phyloP scores from a whole-genome alignment of 2,888 invertebrate genomes.

The Ectemnius lituratus region DNA sequence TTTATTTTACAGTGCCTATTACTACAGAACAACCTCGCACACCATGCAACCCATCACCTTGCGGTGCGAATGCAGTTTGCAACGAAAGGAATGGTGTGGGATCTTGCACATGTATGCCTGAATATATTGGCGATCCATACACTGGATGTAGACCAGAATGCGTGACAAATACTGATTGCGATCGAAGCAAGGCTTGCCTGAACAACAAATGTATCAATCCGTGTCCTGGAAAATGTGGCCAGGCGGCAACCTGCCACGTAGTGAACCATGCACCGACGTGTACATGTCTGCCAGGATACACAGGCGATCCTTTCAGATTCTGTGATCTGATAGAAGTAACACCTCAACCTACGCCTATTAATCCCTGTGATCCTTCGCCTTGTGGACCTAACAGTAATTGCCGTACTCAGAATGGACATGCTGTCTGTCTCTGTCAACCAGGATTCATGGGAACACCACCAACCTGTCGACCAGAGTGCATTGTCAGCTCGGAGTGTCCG shows the following conservation, averaged over 20 bases:
- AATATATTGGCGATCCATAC: conserved; percentile 93
- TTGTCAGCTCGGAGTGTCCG: conserved; percentile 90
- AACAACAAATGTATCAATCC: conserved; percentile 92
- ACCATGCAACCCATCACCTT: conserved; percentile 92
- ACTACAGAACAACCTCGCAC: conserved; percentile 82
- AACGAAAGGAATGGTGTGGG: conserved; percentile 90
- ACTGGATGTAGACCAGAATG: conserved; percentile 92
- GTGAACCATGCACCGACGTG: conserved; percentile 91
- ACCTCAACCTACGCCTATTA: conserved; percentile 63
- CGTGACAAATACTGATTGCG: conserved; percentile 90
- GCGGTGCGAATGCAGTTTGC: conserved; percentile 91
- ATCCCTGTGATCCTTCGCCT: conserved; percentile 90
- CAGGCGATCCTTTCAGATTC: conserved; percentile 85
- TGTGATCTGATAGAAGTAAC: conserved; percentile 74
- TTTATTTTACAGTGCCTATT: conserved; percentile 77
- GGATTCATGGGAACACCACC: conserved; percentile 89
- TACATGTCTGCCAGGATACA: conserved; percentile 87
- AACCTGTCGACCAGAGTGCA: conserved; percentile 89
- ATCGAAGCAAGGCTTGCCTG: conserved; percentile 87
- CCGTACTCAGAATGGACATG: conserved; percentile 86
- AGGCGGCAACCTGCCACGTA: conserved; percentile 88
- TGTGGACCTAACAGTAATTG: conserved; percentile 91
- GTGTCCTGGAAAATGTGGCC: conserved; percentile 89
- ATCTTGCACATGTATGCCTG: conserved; percentile 89
- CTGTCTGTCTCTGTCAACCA: conserved; percentile 88